phyloP scores from a whole-genome alignment of 2,113 vertebrate species.

The Phaethon lepturus region DNA sequence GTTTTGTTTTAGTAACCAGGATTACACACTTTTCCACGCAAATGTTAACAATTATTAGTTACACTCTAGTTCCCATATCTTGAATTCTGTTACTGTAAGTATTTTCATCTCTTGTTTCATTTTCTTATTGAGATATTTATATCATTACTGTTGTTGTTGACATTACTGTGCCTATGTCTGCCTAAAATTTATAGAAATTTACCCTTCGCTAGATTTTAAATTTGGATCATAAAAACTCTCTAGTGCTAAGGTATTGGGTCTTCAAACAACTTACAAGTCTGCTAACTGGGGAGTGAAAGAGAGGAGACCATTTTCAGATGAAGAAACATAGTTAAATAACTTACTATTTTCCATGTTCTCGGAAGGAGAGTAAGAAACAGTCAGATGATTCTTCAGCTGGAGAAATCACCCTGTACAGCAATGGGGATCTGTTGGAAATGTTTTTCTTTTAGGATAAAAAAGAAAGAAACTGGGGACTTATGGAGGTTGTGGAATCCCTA shows the following conservation, averaged over 20 bases:
- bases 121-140: neutral
- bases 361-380: neutral
- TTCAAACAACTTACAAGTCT: neutral
- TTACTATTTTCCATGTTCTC: neutral
- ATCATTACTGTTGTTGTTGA: neutral
- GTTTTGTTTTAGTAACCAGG: neutral
- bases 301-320: neutral
- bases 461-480: neutral
- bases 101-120: neutral
- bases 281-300: neutral
- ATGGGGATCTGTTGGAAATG: neutral
- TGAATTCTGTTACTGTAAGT: neutral
- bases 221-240: neutral
- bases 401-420: neutral
- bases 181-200: neutral
- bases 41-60: neutral
- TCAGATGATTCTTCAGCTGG: neutral
- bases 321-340: neutral
- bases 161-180: neutral
- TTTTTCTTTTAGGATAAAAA: neutral
- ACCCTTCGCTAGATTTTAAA: neutral
- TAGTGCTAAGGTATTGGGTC: fast-evolving
- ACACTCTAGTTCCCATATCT: neutral
- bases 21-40: neutral
- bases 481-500: neutral